These are phyloP conservation scores for Helicoverpa zea DNA, from an alignment of 1,140 invertebrate genomes.

Conservation along the genomic window DNA sequence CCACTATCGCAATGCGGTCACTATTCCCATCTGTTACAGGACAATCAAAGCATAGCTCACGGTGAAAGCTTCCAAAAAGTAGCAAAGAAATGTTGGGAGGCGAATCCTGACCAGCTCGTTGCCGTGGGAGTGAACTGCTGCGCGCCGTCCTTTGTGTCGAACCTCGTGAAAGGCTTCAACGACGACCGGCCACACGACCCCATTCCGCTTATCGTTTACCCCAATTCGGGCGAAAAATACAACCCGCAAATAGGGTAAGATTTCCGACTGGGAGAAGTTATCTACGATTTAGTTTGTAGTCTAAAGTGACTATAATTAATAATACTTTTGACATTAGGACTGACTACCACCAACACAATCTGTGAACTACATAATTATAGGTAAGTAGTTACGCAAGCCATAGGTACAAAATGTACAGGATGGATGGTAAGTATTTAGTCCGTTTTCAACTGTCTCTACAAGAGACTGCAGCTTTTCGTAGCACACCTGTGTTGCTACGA, in stretches of 20 bases:
- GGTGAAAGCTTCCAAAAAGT: slow-evolving; percentile 91
- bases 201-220: slow-evolving; percentile 92
- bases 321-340: not conserved
- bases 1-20: not conserved
- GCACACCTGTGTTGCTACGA: too few species aligned
- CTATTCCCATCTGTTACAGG: slow-evolving; percentile 76
- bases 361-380: too few species aligned
- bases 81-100: slow-evolving; percentile 89
- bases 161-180: slow-evolving; percentile 88
- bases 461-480: too few species aligned
- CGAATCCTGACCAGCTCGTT: slow-evolving; percentile 89
- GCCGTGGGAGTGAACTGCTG: slow-evolving; percentile 96
- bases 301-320: slow-evolving; percentile 39
- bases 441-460: too few species aligned
- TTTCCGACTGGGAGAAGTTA: slow-evolving; percentile 45
- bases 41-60: slow-evolving; percentile 89
- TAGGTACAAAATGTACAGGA: too few species aligned
- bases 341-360: too few species aligned
- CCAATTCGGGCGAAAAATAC: slow-evolving; percentile 92
- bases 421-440: too few species aligned
- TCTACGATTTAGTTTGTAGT: slow-evolving; percentile 39
- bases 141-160: slow-evolving; percentile 85
- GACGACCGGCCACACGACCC: slow-evolving; percentile 82
- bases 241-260: slow-evolving; percentile 88
- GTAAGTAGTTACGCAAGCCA: too few species aligned